A percentile compares a stretch with the other conserved stretches of the same genome.
These are phyloP conservation scores for Lophura swinhoii DNA, from an alignment of 2,797 vertebrate genomes.

Conservation along the genomic window DNA sequence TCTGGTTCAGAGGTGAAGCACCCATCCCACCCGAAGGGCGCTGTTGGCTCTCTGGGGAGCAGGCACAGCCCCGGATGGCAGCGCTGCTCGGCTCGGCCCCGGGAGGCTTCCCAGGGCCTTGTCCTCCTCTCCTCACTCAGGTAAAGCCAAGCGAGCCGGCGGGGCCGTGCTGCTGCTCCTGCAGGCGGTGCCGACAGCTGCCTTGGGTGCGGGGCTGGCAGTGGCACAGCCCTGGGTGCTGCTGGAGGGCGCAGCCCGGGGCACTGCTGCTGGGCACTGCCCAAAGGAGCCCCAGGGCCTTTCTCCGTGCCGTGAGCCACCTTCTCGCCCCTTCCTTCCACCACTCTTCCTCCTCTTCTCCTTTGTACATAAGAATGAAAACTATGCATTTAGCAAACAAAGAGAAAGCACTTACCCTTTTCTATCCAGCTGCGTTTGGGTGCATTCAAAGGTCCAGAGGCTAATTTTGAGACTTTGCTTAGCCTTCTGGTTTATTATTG, in stretches of 20 bases:
- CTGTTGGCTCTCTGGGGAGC: conserved; percentile 62
- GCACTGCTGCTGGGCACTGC: too few relatives aligned
- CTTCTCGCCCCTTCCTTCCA: conserved; percentile 67
- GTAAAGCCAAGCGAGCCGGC: conserved; percentile 23
- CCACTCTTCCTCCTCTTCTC: conserved; percentile 63
- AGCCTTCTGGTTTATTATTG: conserved; percentile 85
- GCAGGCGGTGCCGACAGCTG: too few relatives aligned
- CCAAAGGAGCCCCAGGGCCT: conserved; percentile 80
- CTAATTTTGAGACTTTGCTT: conserved; percentile 74
- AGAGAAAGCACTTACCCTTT: conserved; percentile 94
- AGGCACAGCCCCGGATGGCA: not conserved
- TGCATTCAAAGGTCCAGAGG: conserved; percentile 82
- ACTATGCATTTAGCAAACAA: conserved; percentile 95
- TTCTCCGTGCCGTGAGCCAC: conserved; percentile 61
- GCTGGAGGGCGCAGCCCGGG: too few relatives aligned
- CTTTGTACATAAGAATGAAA: conserved; percentile 82
- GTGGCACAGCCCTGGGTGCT: too few relatives aligned
- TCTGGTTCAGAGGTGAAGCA: conserved; percentile 47
- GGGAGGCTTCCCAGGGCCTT: conserved; percentile 9
- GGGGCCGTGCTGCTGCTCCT: not conserved
- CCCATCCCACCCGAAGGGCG: conserved; percentile 61
- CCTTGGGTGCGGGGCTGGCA: too few relatives aligned
- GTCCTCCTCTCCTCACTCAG: conserved; percentile 71
- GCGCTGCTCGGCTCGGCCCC: not conserved
- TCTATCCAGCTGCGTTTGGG: conserved; percentile 80